Conservation (phyloP, 2,113 vertebrate species). For the Solea solea region DNA sequence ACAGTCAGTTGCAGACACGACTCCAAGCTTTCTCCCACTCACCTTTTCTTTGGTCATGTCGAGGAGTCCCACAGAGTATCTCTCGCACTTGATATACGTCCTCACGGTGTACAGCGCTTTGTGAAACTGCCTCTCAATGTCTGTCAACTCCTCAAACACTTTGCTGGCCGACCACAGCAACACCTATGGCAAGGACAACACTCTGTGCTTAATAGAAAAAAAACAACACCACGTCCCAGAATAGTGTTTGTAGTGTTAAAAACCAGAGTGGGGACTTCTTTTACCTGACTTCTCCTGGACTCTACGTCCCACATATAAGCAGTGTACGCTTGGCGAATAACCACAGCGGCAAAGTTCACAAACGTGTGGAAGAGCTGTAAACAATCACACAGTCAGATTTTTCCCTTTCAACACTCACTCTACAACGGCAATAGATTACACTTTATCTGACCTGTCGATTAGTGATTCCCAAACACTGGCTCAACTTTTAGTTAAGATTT, state of each 20-base stretch:
- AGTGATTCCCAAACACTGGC: no score
- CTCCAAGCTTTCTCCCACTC: background rate
- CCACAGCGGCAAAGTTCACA: constrained; percentile 83
- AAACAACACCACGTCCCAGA: background rate
- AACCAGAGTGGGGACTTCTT: background rate
- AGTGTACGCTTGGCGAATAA: constrained; percentile 78
- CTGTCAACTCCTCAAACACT: constrained; percentile 95
- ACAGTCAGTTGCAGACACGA: background rate
- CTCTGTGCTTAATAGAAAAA: background rate
- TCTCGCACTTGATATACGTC: constrained; percentile 88
- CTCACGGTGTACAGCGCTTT: constrained; percentile 93
- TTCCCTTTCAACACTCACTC: background rate
- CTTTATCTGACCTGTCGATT: background rate
- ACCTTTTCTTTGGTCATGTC: constrained; percentile 98
- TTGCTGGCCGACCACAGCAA: constrained; percentile 94
- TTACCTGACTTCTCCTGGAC: constrained; percentile 91
- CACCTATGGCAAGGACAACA: constrained; percentile 72
- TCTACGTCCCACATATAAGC: constrained; percentile 87
- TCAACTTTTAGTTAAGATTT: no score
- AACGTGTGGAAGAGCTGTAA: constrained; percentile 90
- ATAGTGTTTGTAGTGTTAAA: background rate
- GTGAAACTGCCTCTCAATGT: constrained; percentile 95
- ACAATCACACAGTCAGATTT: background rate
- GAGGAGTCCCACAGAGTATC: constrained; percentile 91
- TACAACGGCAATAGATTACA: background rate